A percentile compares a stretch with the other conserved stretches of the same genome.
Evolutionary conservation across 2,888 invertebrate genomes (phyloP).

Genomic region (Petrolisthes cinctipes): DNA sequence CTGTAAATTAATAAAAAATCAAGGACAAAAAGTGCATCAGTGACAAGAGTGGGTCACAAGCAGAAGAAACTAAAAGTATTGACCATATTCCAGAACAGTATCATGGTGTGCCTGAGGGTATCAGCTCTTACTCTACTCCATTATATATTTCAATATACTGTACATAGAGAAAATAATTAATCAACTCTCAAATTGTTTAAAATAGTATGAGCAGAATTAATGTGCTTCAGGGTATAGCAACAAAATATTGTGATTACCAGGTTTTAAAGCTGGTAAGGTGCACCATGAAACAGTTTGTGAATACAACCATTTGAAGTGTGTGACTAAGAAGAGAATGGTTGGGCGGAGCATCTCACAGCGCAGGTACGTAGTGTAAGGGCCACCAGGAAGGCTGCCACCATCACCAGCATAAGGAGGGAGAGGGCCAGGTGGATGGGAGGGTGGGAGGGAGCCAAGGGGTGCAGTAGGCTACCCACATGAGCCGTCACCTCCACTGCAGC

Average conservation of each 20-base stretch:
- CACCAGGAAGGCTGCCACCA: constrained; percentile 33
- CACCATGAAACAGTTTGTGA: neutral
- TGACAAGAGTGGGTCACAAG: too few relatives aligned
- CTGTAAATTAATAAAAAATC: too few relatives aligned
- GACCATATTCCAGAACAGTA: too few relatives aligned
- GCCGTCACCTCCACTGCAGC: constrained; percentile 37
- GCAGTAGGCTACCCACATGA: constrained; percentile 21
- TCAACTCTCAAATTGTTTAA: too few relatives aligned
- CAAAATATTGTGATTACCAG: too few relatives aligned
- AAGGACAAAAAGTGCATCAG: too few relatives aligned
- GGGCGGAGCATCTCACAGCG: constrained; percentile 28
- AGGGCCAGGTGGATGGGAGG: constrained; percentile 27
- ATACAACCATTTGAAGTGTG: neutral
- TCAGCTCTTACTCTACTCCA: too few relatives aligned
- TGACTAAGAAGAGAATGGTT: neutral
- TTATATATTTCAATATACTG: neutral
- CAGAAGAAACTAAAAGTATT: too few relatives aligned
- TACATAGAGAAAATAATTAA: too few relatives aligned
- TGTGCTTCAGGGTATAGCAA: neutral
- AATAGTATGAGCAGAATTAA: too few relatives aligned
- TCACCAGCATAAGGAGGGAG: constrained; percentile 19
- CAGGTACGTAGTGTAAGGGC: constrained; percentile 39
- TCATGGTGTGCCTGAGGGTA: too few relatives aligned
- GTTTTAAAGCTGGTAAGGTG: too few relatives aligned
- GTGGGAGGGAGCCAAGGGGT: constrained; percentile 30